Base-by-base conservation (phyloP, 1,140 invertebrate species). In the Artemia franciscana region DNA sequence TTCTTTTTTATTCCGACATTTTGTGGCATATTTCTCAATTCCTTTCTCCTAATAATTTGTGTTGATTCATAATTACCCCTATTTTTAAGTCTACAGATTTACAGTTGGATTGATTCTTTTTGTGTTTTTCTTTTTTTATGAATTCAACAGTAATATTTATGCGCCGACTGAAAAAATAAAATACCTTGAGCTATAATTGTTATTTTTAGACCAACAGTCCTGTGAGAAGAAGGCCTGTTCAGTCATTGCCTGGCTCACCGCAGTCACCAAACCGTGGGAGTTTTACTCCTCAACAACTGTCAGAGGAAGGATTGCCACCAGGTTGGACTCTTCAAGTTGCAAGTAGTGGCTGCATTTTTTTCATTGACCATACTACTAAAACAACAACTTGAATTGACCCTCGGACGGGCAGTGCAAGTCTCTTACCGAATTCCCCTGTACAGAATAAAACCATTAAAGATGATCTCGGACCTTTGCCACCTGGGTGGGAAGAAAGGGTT, bases 401-500 rank as follows among this genome's bases (percentile, higher is more conserved):
- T 0, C 79, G 89, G 70, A 90, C 88, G 25, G 85, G 85, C 9
- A 78, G 86, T 64, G 86, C 89, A 51, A 90, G 86, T 71, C 82
- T 85, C 12, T 83, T 90, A 79, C 88, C 88, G 63, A 82, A 82
- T 61, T 56, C 59, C 59, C 28, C 62, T 58, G 63, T 57, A 68
- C 69, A 64, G 62, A 63, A 64, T 28, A 61, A 63, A 77, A 72
- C 78, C 79, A 67, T 72, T 24, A 82, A 86, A 63, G 91, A 92
- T 74, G 87, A 92, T 72, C 78, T 97, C 58, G 91, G 91, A 62
- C 84, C 91, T 7, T 74, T 96, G 69, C 92, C 92, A 2, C 87
- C 93, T 74, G 92, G 93, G 24, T 98, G 94, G 94, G 93, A 98
- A 75, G 92, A 98, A 76, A 76, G 93, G 65, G 83, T 93, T 18